Conservation (phyloP, 2,888 invertebrate genomes). For the Lagria hirta region DNA sequence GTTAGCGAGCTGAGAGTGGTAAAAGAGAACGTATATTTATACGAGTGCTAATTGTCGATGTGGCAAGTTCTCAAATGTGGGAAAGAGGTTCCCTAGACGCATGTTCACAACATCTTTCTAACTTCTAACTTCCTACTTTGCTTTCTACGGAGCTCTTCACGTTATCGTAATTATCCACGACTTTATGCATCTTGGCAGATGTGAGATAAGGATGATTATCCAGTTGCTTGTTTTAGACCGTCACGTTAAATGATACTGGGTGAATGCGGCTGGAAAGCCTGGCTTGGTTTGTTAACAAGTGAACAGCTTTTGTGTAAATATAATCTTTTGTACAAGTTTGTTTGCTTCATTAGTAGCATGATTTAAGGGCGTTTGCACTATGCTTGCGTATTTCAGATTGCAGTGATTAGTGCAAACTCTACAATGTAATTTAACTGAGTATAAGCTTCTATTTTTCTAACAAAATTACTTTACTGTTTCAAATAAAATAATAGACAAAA, state of each 20-base stretch:
- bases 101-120: conserved; percentile 20
- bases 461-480: too few relatives aligned
- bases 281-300: conserved; percentile 12
- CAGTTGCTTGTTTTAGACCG: conserved; percentile 29
- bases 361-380: conserved; percentile 6
- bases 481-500: too few relatives aligned
- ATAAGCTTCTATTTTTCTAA: too few relatives aligned
- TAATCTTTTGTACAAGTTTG: conserved; percentile 13
- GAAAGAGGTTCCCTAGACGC: conserved; percentile 28
- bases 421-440: too few relatives aligned
- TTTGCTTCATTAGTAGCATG: conserved; percentile 17
- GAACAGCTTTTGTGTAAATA: conserved; percentile 18
- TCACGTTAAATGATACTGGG: conserved; percentile 18
- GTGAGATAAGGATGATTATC: conserved; percentile 34
- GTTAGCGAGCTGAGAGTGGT: conserved; percentile 26
- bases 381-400: background rate
- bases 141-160: too few relatives aligned
- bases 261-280: conserved; percentile 16
- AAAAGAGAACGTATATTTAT: conserved; percentile 13
- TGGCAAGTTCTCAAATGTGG: conserved; percentile 11
- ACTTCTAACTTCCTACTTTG: too few relatives aligned
- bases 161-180: conserved; percentile 34
- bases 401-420: too few relatives aligned
- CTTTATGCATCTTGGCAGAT: conserved; percentile 29
- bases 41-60: conserved; percentile 26